phyloP scores from a whole-genome alignment of 2,113 vertebrate species.

The Panthera uncia region DNA sequence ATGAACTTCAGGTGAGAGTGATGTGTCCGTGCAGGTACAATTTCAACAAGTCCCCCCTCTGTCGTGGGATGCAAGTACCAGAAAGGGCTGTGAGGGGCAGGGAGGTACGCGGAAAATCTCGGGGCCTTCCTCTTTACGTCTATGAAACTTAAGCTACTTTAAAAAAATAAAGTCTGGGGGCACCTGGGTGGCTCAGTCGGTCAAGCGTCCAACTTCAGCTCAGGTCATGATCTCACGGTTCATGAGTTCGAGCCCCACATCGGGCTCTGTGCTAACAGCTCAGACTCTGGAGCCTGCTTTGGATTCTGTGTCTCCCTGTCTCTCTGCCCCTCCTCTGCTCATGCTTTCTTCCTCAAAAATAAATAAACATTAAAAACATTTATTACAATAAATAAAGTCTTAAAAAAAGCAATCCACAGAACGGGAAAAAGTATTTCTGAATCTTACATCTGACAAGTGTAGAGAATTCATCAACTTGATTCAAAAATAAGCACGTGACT shows the following conservation, averaged over 20 bases:
- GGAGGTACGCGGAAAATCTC: rapidly evolving
- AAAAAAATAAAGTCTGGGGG: too few species aligned
- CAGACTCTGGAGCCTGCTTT: too few species aligned
- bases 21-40: rapidly evolving
- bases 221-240: too few species aligned
- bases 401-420: not conserved
- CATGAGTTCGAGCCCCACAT: too few species aligned
- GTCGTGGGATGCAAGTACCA: rapidly evolving
- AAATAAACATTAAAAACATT: too few species aligned
- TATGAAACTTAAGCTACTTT: not conserved
- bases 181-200: too few species aligned
- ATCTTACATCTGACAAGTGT: rapidly evolving
- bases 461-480: not conserved
- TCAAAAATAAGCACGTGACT: rapidly evolving
- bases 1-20: rapidly evolving
- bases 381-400: not conserved
- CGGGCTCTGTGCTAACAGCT: too few species aligned
- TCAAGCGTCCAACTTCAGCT: too few species aligned
- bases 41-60: not conserved
- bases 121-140: not conserved
- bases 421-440: rapidly evolving
- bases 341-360: too few species aligned
- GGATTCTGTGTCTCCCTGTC: too few species aligned
- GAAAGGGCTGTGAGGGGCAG: not conserved
- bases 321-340: too few species aligned